Base-by-base conservation (phyloP, 2,888 invertebrate species). In the Marasmarcha lunaedactyla region DNA sequence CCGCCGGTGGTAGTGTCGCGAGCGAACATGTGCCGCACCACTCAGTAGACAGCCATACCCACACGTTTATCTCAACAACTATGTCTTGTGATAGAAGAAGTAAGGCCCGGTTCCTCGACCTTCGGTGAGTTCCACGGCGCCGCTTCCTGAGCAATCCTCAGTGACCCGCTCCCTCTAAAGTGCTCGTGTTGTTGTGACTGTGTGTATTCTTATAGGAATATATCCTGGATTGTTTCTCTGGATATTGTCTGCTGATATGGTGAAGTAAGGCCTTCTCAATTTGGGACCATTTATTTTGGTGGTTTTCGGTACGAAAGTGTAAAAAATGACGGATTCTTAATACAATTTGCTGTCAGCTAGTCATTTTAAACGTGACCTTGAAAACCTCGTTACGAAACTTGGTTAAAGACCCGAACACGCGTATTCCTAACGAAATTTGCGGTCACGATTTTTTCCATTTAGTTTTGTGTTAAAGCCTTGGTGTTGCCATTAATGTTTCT, bases 81-180 rank as follows among this genome's bases (percentile, higher is more conserved):
- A 83, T 83, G 81, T 83, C 81, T 73, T 79, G 79, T 71, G 81
- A 81, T 61, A 76, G 79, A 71, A 77, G 77, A 79, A 77, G 73
- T 61, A 81, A 78, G 63, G 67, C 74, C 61, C 81, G 83, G 57
- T 77, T 71, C 71, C 81, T 81, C 68, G 83, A 81, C 63, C 74
- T 83, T 71, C 81, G 83, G 83, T 83, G 79, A 83, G 83, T 81
- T 70, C 60, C 59, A 59, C 62, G 54, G 55, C 55, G 58, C 63
- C 63, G 72, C 68, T 69, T 72, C 72, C 76, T 71, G 66, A 63
- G 70, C 71, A 67, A 69, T 73, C 74, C 71, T 74, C 66, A 65
- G 59, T 74, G 71, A 70, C 66, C 61, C 71, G 67, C 60, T 66
- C 68, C 62, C 73, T 81, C 76, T 71, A 46, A 48, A 54, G 59